A percentile compares a stretch with the other conserved stretches of the same genome.
Conservation (phyloP, 2,797 vertebrate species). For the Spinibarbus caldwelli region DNA sequence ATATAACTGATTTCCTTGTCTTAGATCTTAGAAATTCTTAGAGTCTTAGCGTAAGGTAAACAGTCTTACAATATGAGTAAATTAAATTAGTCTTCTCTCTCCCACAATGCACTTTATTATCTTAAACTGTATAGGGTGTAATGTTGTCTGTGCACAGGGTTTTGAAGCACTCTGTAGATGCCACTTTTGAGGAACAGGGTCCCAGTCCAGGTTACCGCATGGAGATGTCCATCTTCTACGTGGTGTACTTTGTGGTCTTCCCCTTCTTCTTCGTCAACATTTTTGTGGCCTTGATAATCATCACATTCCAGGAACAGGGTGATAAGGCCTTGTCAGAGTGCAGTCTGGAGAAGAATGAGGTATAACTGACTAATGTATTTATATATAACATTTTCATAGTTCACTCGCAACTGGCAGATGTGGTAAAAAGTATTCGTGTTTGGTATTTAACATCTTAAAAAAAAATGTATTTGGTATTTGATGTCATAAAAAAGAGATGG, state of each 20-base stretch:
- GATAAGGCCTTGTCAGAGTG: conserved; percentile 97
- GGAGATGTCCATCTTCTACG: conserved; percentile 98
- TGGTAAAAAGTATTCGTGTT: neutral
- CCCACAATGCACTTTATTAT: neutral
- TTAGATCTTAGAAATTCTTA: neutral
- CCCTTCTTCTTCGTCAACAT: conserved; percentile 99
- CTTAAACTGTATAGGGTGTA: neutral
- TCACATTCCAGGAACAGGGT: conserved; percentile 98
- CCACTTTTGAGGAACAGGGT: conserved; percentile 93
- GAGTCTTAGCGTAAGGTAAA: neutral
- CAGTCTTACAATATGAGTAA: neutral
- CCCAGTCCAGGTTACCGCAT: conserved; percentile 95
- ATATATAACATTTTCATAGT: too few relatives aligned
- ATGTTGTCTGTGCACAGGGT: conserved; percentile 78
- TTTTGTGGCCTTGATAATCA: conserved; percentile 98
- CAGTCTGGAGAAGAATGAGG: conserved; percentile 98
- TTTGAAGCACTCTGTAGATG: conserved; percentile 95
- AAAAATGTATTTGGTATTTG: neutral
- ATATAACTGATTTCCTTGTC: neutral
- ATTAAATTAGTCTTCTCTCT: neutral
- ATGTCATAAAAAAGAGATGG: neutral
- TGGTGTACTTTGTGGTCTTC: conserved; percentile 98
- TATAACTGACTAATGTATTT: conserved; percentile 60
- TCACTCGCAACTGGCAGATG: neutral
- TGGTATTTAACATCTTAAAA: neutral